Evolutionary conservation across 1,140 invertebrate species (phyloP), one percentile per base, ranked within the genome.

Genomic region (Lysiphlebus fabarum): DNA sequence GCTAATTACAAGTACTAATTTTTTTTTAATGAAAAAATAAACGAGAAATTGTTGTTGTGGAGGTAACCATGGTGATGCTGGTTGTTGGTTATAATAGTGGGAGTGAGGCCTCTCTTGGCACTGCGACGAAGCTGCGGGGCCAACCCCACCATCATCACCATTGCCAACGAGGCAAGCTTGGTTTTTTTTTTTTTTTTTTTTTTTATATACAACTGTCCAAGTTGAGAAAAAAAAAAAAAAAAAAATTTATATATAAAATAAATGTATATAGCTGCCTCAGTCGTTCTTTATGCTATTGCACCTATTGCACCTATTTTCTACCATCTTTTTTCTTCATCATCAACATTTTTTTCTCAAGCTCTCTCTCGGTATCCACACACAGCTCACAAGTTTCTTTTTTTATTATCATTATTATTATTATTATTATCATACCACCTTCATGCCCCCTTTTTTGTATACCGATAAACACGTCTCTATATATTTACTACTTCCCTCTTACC

Each of bases 21-120:
- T 42, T 42, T 42, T 42, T 42, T 42, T 42, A 8, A 42, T 45
- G 6, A 40, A 40, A 11, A 40, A 40, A 40, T 61, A 57, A 53
- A 61, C 53, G 42, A 59, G 54, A 67, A 66, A 67, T 79, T 78
- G 76, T 79, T 78, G 77, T 78, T 71, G 75, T 75, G 69, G 69
- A 57, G 66, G 76, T 79, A 73, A 70, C 71, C 74, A 79, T 79
- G 69, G 71, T 66, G 62, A 79, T 75, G 69, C 70, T 72, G 59
- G 67, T 72, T 70, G 72, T 72, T 71, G 73, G 73, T 74, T 72
- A 73, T 71, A 70, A n/a, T n/a, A 73, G 61, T 67, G 65, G 9
- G 36, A 65, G 55, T 57, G 58, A 44, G 53, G 40, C 45, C 44
- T 49, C 37, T 45, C 59, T 47, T 41, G 33, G 34, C 42, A n/a